Percentiles rank a stretch among this genome's conserved stretches.
phyloP scores from a whole-genome alignment of 1,140 invertebrate species.

The Bombus pyrosoma region DNA sequence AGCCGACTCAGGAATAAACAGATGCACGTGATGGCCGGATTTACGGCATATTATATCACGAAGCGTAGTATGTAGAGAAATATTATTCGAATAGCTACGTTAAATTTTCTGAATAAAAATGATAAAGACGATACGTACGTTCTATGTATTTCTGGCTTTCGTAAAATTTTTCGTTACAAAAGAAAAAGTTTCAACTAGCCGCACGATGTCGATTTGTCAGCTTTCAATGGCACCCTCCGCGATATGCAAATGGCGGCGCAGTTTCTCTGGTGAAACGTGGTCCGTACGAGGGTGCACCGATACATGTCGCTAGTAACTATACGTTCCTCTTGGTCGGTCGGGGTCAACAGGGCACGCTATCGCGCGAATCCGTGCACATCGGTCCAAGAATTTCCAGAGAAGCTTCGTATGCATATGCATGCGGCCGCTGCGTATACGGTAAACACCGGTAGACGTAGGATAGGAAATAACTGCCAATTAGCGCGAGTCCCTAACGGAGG shows the following conservation, averaged over 20 bases:
- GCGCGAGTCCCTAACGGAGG: slow-evolving; percentile 37
- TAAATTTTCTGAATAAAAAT: too few relatives aligned
- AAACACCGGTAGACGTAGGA: slow-evolving; percentile 60
- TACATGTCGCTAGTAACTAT: neutral
- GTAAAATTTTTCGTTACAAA: too few relatives aligned
- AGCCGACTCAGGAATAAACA: too few relatives aligned
- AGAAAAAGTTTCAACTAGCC: neutral
- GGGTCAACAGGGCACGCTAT: slow-evolving; percentile 61
- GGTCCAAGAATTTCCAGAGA: slow-evolving; percentile 65
- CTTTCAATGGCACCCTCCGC: neutral
- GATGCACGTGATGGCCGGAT: neutral
- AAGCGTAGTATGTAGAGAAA: neutral
- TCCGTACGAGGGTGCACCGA: slow-evolving; percentile 26
- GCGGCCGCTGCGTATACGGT: slow-evolving; percentile 49
- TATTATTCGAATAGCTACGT: neutral
- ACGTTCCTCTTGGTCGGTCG: neutral
- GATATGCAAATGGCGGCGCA: slow-evolving; percentile 54
- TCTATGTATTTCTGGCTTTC: too few relatives aligned
- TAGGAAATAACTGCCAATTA: slow-evolving; percentile 71
- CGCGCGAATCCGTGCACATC: slow-evolving; percentile 62
- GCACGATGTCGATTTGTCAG: slow-evolving; percentile 27
- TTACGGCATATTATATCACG: neutral
- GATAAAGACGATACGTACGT: too few relatives aligned
- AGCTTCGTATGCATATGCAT: slow-evolving; percentile 66
- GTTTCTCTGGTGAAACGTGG: slow-evolving; percentile 16